Base-by-base conservation (phyloP, 2,888 invertebrate genomes). In the Boloria euphrosyne region DNA sequence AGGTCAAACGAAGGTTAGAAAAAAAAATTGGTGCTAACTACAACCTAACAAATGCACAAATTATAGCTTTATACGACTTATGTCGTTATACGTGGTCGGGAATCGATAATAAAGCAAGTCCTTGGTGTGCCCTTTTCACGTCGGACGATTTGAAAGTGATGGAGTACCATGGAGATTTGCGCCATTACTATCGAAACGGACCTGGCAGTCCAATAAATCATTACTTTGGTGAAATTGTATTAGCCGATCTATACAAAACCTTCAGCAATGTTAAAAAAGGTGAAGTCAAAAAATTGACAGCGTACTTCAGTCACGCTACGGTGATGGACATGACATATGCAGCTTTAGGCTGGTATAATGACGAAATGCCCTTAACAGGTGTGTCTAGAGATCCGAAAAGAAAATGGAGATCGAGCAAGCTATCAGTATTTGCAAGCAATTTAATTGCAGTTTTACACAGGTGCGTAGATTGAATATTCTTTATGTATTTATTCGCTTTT, bases 11-110 rank as follows among this genome's bases (percentile, higher is more conserved):
- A 73, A 88, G n/a, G n/a, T 94, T 31, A 90, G 93, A 51, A 84
- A 81, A 44, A n/a, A 86, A 94, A 60, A 82, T 93, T 51, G 94
- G 47, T 73, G 90, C 89, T 71, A 82, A 84, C 53, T 77, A 78
- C 53, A 71, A 72, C 38, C 75, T 90, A 51, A 81, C 86, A 22
- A 75, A 83, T 43, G 82, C 74, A 4, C 86, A 94, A 65, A 87
- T 97, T 38, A 88, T 93, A 60, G 86, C 94, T 31, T 94, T 97
- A 84, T 97, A 95, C 79, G 95, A 97, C 75, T 93, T 95, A 84
- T 97, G 97, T 76, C 94, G 96, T 17, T 96, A 94, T 77, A 95
- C 95, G 68, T 95, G 95, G 84, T 94, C 31, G 31, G 31, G 31
- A 7, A 31, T 31, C 31, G 31, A 31, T 31, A 31, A 7, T 31